Base-by-base conservation (phyloP, 1,140 invertebrate genomes). In the Meloidogyne exigua region DNA sequence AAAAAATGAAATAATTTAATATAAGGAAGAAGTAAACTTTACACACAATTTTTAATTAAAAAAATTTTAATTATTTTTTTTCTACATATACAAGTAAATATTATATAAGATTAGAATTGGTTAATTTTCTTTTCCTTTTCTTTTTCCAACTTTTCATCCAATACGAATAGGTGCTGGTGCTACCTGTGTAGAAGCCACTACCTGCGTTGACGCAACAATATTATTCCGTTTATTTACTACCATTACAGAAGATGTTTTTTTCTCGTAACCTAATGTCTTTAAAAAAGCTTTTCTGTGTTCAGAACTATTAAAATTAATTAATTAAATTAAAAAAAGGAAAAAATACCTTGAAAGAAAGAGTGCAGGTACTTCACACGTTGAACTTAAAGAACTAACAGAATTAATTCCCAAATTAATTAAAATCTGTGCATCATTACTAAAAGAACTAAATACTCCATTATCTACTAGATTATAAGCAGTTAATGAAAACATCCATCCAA, bases 331-430 rank as follows among this genome's bases (percentile, higher is more conserved):
- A n/a, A n/a, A n/a, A 9, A n/a, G n/a, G 7, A n/a, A 15, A n/a
- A n/a, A 57, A n/a, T n/a, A 68, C 66, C 66, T 68, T 32, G 66
- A 36, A n/a, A 68, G 18, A 42, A 68, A 68, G 0, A 68, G 18
- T 18, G 66, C 66, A 32, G 66, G 66, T 0, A 68, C 66, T 68
- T 68, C 66, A 32, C 28, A 32, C 7, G 66, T 68, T 18, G 66
- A 68, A 42, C 66, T 68, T 18, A 68, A 42, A 9, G 66, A 68
- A 21, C 66, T 68, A 32, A 68, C 7, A 42, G 2, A 68, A 42
- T 68, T 68, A 42, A 68, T 68, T 57, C 18, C 18, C 18, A 57
- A 57, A 57, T 57, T 57, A n/a, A 57, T 57, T n/a, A 57, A 57
- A n/a, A 57, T 57, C 10, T 57, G 49, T 57, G 49, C 10, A 57